phyloP scores from a whole-genome alignment of 2,797 vertebrate genomes.

The Lagocephalus sceleratus region DNA sequence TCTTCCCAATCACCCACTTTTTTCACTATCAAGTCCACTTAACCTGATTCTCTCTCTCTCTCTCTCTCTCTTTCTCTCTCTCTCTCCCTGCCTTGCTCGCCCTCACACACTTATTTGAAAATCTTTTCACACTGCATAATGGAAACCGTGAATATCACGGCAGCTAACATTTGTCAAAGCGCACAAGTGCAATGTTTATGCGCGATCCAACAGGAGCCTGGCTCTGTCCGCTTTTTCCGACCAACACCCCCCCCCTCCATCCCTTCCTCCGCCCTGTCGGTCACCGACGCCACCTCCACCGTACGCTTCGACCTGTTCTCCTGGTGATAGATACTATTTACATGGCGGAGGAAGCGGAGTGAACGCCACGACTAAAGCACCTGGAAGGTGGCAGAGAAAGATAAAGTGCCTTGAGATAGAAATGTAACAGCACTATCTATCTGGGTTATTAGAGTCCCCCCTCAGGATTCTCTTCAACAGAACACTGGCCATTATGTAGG shows the following conservation, averaged over 20 bases:
- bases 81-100: neutral
- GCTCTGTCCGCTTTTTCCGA: slow-evolving; percentile 19
- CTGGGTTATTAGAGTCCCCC: slow-evolving; percentile 82
- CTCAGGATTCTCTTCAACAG: slow-evolving; percentile 77
- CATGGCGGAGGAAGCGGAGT: slow-evolving; percentile 75
- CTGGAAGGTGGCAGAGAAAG: slow-evolving; percentile 78
- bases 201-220: slow-evolving; percentile 37
- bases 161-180: slow-evolving; percentile 34
- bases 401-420: slow-evolving; percentile 79
- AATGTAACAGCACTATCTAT: slow-evolving; percentile 85
- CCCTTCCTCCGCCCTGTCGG: too few relatives aligned
- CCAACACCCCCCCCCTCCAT: neutral
- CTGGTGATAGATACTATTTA: slow-evolving; percentile 82
- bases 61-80: neutral
- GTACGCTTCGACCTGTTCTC: slow-evolving; percentile 49
- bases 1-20: neutral
- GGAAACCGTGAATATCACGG: slow-evolving; percentile 35
- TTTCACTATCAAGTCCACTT: neutral
- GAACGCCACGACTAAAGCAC: slow-evolving; percentile 80
- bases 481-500: slow-evolving; percentile 80
- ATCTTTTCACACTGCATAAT: slow-evolving; percentile 20
- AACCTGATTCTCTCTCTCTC: neutral
- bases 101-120: neutral
- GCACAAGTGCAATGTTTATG: slow-evolving; percentile 32
- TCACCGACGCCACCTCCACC: neutral